phyloP scores from a whole-genome alignment of 2,113 vertebrate species.

The Hydrochoerus hydrochaeris region DNA sequence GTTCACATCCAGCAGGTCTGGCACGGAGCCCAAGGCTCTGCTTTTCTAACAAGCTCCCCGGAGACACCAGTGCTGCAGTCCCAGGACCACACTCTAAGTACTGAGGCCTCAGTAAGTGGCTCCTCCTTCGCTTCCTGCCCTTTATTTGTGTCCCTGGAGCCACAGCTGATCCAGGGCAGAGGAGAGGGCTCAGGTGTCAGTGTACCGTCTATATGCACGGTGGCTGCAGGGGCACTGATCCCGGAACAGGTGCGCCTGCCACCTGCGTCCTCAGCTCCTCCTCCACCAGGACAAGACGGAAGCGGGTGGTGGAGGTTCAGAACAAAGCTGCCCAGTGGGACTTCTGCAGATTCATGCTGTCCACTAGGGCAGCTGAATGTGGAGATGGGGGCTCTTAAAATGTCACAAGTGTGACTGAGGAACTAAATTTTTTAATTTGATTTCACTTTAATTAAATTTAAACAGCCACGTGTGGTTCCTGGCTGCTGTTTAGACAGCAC shows the following conservation, averaged over 20 bases:
- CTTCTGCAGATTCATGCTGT: background rate
- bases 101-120: background rate
- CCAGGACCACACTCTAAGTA: background rate
- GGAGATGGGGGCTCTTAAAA: background rate
- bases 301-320: background rate
- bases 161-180: background rate
- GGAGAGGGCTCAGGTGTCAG: background rate
- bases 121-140: background rate
- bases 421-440: background rate
- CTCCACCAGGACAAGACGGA: background rate
- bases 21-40: background rate
- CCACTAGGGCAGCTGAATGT: background rate
- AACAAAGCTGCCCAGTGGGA: background rate
- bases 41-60: conserved; percentile 15
- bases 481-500: background rate
- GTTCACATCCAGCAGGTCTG: background rate
- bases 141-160: background rate
- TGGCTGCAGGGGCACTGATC: background rate
- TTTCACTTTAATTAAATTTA: conserved; percentile 25
- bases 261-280: background rate
- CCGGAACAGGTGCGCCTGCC: background rate
- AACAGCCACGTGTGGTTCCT: background rate
- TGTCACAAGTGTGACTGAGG: background rate
- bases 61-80: background rate
- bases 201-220: background rate